Conservation (phyloP, 2,797 vertebrate genomes). For the Xenentodon cancila region DNA sequence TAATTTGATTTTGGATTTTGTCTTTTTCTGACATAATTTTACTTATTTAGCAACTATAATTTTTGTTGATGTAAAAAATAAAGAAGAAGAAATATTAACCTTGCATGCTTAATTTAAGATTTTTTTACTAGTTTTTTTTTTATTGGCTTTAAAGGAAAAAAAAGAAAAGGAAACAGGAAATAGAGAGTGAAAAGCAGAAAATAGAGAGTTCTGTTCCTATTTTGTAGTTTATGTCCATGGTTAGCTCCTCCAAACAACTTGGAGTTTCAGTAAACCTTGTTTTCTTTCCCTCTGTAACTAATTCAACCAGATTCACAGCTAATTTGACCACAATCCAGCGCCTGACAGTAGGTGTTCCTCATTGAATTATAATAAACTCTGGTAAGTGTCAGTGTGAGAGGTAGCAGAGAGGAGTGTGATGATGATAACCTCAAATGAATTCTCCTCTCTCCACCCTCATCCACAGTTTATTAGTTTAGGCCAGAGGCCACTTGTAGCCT, state of each 20-base stretch:
- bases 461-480: slow-evolving; percentile 85
- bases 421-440: slow-evolving; percentile 84
- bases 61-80: too few relatives aligned
- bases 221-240: too few relatives aligned
- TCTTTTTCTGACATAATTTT: too few relatives aligned
- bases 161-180: background rate
- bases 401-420: slow-evolving; percentile 72
- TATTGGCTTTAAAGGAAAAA: background rate
- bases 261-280: slow-evolving; percentile 20
- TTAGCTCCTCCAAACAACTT: slow-evolving; percentile 14
- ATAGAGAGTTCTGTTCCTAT: background rate
- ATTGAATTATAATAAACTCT: slow-evolving; percentile 73
- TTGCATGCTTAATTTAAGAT: too few relatives aligned
- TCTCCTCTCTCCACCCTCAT: slow-evolving; percentile 79
- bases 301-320: slow-evolving; percentile 42
- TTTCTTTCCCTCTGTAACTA: slow-evolving; percentile 26
- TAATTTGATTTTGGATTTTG: too few relatives aligned
- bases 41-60: too few relatives aligned
- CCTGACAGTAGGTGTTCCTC: slow-evolving; percentile 56
- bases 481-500: slow-evolving; percentile 85
- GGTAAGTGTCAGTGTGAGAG: slow-evolving; percentile 73
- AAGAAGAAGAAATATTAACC: too few relatives aligned
- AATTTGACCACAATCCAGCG: slow-evolving; percentile 51
- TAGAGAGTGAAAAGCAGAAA: background rate
- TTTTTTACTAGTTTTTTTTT: background rate